Base-by-base conservation (phyloP, 2,797 vertebrate species). In the Takifugu ocellatus region DNA sequence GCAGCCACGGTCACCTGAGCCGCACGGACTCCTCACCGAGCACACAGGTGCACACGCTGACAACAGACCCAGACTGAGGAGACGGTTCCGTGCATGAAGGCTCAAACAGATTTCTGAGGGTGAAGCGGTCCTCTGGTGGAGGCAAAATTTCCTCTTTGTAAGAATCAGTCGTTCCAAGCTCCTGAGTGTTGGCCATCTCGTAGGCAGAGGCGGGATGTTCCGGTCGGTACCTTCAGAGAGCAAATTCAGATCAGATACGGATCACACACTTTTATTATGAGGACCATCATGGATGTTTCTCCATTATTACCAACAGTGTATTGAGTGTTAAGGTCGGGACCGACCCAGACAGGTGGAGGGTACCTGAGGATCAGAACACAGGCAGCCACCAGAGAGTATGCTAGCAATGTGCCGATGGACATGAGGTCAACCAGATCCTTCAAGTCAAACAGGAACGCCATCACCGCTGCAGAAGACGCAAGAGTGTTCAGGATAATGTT, bases 381-480 rank as follows among this genome's bases (percentile, higher is more conserved):
- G 59, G 96, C 94, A 36, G 96, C 96, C 64, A 99, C 97, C 84
- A 99, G 78, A 3, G 95, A 97, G 59, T 99, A 99, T 27, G 97
- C 97, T 84, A 98, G 87, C 66, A 99, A 91, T 0, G 96, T 98
- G 17, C 97, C 96, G 0, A 99, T 98, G 51, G 96, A 98, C 96
- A 98, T 98, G 64, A 99, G 92, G 75, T 99, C 94, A 33, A 99
- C 95, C 81, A 99, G 87, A 70, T 95, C 94, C 85, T 96, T 97
- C 85, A 99, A 76, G 74, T 98, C 94, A 58, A 99, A 96, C 56
- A 99, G 91, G 83, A 99, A 95, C 2, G 96, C 96, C 96, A 98
- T 98, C 72, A 96, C 53, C 75, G 95, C 97, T 98, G 87, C 67
- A 72, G 46, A 69, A 12, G 10, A 70, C 21, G 63, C 12, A 26